Base-by-base conservation (phyloP, 2,888 invertebrate genomes). In the Aspidiotus rigidus region DNA sequence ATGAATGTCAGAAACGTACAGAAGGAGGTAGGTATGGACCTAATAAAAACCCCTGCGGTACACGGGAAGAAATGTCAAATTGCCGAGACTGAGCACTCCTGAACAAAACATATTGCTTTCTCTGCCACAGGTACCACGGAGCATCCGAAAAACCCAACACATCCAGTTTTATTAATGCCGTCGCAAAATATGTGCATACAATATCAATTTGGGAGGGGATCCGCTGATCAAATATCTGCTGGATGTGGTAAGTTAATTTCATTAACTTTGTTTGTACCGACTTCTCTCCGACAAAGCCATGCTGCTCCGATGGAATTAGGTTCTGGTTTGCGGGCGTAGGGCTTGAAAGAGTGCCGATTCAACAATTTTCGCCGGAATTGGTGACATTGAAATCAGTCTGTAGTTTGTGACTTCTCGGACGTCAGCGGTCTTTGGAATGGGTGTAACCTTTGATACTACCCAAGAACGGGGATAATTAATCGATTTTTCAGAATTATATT, bases 401-500 rank as follows among this genome's bases (percentile, higher is more conserved):
- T 44, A 44, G 49, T 44, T 44, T 11, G 49, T 10, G 8, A 44
- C 11, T 44, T 44, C 49, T 44, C 9, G 9, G 49, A 11, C 9
- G 49, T 44, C 49, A n/a, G n/a, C n/a, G n/a, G n/a, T n/a, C n/a
- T n/a, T n/a, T n/a, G n/a, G n/a, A 10, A 10, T 11, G 8, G 49
- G 49, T 44, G 49, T 44, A 44, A 44, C 49, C 11, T 44, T 44
- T 8, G 49, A 44, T 8, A 44, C 11, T 10, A 44, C 49, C 49
- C 49, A 44, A 44, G 11, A 44, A 11, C 49, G 8, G 8, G 49
- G 49, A 11, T 44, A 11, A n/a, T n/a, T 44, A 44, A 8, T 10
- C 49, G 11, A 8, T 8, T 44, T 11, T 44, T 8, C 49, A 62
- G 39, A 11, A 60, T 71, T 63, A n/a, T n/a, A n/a, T n/a, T n/a